Conservation (phyloP, 2,113 vertebrate species). For the Orycteropus afer region DNA sequence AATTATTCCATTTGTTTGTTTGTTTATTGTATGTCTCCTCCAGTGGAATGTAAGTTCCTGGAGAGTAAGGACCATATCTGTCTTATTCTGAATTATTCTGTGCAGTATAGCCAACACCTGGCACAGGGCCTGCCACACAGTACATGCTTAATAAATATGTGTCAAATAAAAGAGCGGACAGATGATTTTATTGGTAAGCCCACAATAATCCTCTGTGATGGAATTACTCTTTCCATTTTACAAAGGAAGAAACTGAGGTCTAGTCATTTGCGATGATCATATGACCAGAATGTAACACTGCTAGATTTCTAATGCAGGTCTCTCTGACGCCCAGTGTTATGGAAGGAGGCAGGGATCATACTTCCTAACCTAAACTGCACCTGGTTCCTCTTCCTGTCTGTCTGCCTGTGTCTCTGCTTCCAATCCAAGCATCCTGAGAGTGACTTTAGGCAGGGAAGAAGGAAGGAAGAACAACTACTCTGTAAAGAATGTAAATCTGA, state of each 20-base stretch:
- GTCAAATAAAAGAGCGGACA: constrained; percentile 39
- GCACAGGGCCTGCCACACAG: neutral
- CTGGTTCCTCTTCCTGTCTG: neutral
- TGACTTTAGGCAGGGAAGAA: neutral
- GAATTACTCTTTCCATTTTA: constrained; percentile 23
- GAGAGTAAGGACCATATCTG: neutral
- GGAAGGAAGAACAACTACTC: neutral
- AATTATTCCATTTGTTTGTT: constrained; percentile 73
- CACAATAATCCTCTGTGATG: neutral
- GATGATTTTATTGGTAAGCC: neutral
- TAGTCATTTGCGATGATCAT: neutral
- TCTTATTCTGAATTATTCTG: constrained; percentile 36
- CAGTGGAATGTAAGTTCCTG: constrained; percentile 49
- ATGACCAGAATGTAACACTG: neutral
- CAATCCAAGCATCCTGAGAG: constrained; percentile 16
- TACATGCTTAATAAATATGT: neutral
- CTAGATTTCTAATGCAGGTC: neutral
- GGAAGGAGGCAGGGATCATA: neutral
- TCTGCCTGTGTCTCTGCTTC: neutral
- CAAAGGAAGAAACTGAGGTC: constrained; percentile 19
- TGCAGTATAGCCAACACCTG: neutral
- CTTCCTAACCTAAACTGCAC: neutral
- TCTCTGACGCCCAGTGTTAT: constrained; percentile 12
- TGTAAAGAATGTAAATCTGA: constrained; percentile 25
- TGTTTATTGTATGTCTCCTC: constrained; percentile 73